Evolutionary conservation across 2,113 vertebrate species (phyloP).

Genomic region (Campylorhamphus procurvoides): DNA sequence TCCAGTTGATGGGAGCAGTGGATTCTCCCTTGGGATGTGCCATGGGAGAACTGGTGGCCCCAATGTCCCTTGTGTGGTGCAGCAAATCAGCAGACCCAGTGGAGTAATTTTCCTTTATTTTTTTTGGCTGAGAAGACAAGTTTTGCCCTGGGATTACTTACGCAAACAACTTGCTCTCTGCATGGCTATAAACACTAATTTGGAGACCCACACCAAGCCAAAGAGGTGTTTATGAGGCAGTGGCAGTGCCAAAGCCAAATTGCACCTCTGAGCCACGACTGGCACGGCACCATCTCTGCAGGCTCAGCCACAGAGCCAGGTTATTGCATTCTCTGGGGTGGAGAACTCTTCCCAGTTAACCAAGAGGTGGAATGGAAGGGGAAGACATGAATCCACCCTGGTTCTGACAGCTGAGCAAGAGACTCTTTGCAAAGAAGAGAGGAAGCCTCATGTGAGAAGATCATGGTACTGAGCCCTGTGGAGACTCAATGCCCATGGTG

Average conservation of each 20-base stretch:
- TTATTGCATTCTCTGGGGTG: neutral
- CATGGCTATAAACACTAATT: constrained; percentile 60
- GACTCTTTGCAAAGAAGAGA: neutral
- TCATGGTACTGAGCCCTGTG: rapidly evolving
- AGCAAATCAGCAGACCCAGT: neutral
- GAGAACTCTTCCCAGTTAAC: neutral
- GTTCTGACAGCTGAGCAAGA: neutral
- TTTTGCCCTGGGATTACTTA: constrained; percentile 38
- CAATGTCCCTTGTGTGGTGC: rapidly evolving
- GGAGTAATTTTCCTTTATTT: neutral
- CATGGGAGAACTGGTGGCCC: neutral
- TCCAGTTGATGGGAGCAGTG: neutral
- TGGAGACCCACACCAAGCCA: constrained; percentile 38
- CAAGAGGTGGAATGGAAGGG: neutral
- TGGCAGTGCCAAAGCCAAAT: constrained; percentile 42
- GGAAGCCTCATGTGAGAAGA: neutral
- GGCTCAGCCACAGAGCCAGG: constrained; percentile 4
- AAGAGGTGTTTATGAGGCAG: constrained; percentile 44
- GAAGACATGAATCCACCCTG: neutral
- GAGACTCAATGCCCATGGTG: neutral
- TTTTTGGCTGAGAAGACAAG: constrained; percentile 14
- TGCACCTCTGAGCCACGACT: constrained; percentile 6
- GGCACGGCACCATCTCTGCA: constrained; percentile 38
- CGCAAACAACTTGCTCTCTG: constrained; percentile 25
- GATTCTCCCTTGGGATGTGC: neutral